Base-by-base conservation (phyloP, 2,113 vertebrate genomes). In the Ammodytes marinus region DNA sequence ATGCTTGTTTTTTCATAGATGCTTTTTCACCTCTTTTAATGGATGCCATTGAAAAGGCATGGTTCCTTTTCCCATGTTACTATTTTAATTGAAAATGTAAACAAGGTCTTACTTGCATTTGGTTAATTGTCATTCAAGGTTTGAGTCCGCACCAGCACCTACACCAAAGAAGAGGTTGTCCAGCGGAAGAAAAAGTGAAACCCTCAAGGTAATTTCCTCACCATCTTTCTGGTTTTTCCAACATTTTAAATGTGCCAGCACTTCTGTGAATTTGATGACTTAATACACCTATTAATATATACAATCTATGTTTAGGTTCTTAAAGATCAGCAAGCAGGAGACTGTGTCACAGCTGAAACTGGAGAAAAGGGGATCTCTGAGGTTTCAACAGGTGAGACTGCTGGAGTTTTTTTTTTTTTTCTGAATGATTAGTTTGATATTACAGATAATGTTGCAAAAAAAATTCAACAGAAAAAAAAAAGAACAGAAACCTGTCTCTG, bases 111-210 rank as follows among this genome's bases (percentile, higher is more conserved):
- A 11, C 8, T 39, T 45, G 19, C 0, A 42, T 53, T 42, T 43
- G 5, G 9, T 4, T 5, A 12, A 37, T 68, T 69, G 17, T 74
- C 3, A 17, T 66, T 72, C 60, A 69, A 97, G 96, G 82, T 97
- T 97, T 89, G 96, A 97, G 82, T 96, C 95, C 84, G 95, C 95
- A 64, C 94, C 89, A 14, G 83, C 91, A 10, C 87, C 94, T 58
- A 94, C 94, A 35, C 95, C 94, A 0, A 95, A 88, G 69, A 97
- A 94, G 77, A 95, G 88, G n/a, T 77, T 12, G 52, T 95, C 95
- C 1, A 78, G 79, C 0, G 80, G 91, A 73, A 84, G 87, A 40
- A 96, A 95, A 86, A 85, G 92, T 79, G 95, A 96, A 90, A 94
- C 90, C 0, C 79, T 95, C 35, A 96, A 97, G 94, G 97, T 97